Percentiles rank a stretch among this genome's conserved stretches.
Conservation (phyloP, 2,113 vertebrate genomes). For the Embiotoca jacksoni region DNA sequence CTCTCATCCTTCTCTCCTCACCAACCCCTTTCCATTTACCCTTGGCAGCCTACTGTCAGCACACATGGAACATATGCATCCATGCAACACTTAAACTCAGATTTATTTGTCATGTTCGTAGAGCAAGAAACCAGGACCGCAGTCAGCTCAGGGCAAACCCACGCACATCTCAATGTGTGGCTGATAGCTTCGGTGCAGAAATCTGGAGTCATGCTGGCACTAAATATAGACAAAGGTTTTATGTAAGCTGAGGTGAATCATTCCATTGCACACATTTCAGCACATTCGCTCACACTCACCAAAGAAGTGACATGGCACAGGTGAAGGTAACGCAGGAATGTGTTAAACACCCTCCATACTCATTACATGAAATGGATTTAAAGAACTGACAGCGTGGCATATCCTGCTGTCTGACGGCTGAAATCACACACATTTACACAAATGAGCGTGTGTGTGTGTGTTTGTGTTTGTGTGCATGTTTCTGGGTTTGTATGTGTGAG, state of each 20-base stretch:
- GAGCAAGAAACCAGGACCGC: conserved; percentile 66
- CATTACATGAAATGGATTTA: conserved; percentile 31
- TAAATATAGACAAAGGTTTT: conserved; percentile 87
- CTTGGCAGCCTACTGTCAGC: too few species aligned
- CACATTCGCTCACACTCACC: conserved; percentile 54
- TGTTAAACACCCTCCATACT: conserved; percentile 33
- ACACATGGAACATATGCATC: conserved; percentile 9
- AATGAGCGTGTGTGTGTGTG: neutral
- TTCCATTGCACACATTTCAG: conserved; percentile 76
- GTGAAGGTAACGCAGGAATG: conserved; percentile 37
- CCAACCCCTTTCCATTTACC: too few species aligned
- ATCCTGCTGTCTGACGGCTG: conserved; percentile 27
- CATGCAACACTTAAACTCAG: conserved; percentile 11
- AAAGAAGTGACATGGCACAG: conserved; percentile 60
- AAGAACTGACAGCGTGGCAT: conserved; percentile 21
- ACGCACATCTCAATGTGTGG: conserved; percentile 83
- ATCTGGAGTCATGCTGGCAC: conserved; percentile 83
- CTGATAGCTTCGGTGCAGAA: conserved; percentile 83
- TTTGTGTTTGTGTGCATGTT: neutral
- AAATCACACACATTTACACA: conserved; percentile 37
- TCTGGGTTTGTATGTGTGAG: conserved; percentile 10
- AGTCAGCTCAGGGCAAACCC: conserved; percentile 74
- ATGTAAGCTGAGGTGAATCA: conserved; percentile 87
- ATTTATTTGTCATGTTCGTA: conserved; percentile 46
- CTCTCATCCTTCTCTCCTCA: too few species aligned